A percentile compares a stretch with the other conserved stretches of the same genome.
phyloP scores from a whole-genome alignment of 2,797 vertebrate genomes.

The Ctenochaetus hawaiiensis region DNA sequence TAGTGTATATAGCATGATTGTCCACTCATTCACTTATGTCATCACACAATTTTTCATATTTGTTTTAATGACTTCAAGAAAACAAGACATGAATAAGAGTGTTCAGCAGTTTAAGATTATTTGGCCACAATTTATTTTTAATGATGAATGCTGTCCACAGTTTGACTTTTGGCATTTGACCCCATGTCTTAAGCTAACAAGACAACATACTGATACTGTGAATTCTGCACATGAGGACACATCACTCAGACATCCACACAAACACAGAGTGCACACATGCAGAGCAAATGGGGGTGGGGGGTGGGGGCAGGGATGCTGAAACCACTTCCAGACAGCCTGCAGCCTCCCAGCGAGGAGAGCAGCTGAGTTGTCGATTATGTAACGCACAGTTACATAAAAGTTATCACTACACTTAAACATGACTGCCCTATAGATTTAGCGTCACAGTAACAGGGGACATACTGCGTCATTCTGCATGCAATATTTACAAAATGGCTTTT shows the following conservation, averaged over 20 bases:
- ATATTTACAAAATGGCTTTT: constrained; percentile 29
- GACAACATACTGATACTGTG: constrained; percentile 5
- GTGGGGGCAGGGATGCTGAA: constrained; percentile 65
- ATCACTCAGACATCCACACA: constrained; percentile 1
- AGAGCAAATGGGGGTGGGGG: constrained; percentile 26
- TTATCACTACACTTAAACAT: constrained; percentile 63
- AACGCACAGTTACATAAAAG: constrained; percentile 77
- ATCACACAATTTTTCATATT: background rate
- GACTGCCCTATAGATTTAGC: constrained; percentile 31
- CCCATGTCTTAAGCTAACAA: constrained; percentile 12
- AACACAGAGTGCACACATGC: constrained; percentile 27
- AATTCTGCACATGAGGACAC: constrained; percentile 30
- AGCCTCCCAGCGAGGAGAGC: constrained; percentile 63
- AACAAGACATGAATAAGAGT: background rate
- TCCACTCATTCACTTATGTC: background rate
- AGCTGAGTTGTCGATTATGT: constrained; percentile 72
- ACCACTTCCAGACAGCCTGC: constrained; percentile 67
- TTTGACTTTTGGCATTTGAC: background rate
- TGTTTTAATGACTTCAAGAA: background rate
- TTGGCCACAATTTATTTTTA: background rate
- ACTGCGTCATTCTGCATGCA: constrained; percentile 13
- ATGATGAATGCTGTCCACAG: background rate
- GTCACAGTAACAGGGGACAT: constrained; percentile 31
- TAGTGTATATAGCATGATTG: no score
- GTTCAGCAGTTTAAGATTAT: no score